Conservation (phyloP, 2,888 invertebrate species). For the Gastracanthus pulcherrimus region DNA sequence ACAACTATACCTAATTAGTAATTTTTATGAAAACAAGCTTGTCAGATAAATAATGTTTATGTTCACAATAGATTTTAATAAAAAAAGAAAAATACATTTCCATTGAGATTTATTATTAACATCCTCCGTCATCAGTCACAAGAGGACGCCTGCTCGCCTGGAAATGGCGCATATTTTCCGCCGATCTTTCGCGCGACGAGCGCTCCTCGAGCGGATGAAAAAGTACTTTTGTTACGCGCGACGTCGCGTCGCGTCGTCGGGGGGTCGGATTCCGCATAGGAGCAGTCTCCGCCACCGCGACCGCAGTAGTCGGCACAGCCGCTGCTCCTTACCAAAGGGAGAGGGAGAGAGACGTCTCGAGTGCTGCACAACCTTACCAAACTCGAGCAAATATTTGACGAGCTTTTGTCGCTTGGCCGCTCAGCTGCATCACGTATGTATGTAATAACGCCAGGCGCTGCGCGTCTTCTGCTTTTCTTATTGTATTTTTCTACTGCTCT, state of each 20-base stretch:
- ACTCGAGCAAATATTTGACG: constrained; percentile 66
- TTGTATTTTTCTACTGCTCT: neutral
- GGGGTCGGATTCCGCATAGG: neutral
- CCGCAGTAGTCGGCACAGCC: neutral
- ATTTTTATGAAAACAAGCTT: too few relatives aligned
- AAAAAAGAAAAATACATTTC: too few relatives aligned
- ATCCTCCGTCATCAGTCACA: too few relatives aligned
- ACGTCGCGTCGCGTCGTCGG: neutral
- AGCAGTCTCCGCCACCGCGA: neutral
- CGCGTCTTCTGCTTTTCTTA: neutral
- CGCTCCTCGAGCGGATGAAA: neutral
- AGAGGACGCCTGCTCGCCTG: too few relatives aligned
- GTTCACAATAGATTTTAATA: too few relatives aligned
- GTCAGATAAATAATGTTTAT: too few relatives aligned
- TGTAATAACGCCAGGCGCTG: neutral
- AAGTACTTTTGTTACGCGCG: constrained; percentile 5
- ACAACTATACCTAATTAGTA: too few relatives aligned
- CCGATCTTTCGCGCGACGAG: too few relatives aligned
- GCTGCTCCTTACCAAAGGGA: neutral
- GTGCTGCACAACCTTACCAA: constrained; percentile 55
- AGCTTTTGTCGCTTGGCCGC: constrained; percentile 60
- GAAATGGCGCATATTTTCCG: neutral
- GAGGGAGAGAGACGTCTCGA: constrained; percentile 60
- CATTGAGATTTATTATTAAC: too few relatives aligned
- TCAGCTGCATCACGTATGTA: constrained; percentile 22